Conservation (phyloP, 2,888 invertebrate species). For the Tryphoninae sp. region DNA sequence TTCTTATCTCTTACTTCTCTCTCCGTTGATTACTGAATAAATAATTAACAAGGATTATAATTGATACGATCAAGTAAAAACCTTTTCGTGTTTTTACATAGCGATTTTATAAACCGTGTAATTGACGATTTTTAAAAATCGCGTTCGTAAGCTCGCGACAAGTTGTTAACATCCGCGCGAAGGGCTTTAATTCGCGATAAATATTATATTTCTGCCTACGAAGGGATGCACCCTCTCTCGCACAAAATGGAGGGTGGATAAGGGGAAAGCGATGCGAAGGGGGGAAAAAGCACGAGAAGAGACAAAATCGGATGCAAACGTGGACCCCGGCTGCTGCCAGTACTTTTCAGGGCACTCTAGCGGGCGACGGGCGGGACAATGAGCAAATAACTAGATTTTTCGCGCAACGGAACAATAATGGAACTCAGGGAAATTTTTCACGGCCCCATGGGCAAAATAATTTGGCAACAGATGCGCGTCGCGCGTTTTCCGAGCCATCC, state of each 20-base stretch:
- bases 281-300: slow-evolving; percentile 1
- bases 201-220: slow-evolving; percentile 26
- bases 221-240: slow-evolving; percentile 19
- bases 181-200: slow-evolving; percentile 34
- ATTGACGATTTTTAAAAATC: slow-evolving; percentile 8
- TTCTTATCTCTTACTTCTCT: background rate
- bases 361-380: slow-evolving; percentile 69
- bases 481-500: slow-evolving; percentile 78
- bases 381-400: slow-evolving; percentile 79
- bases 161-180: slow-evolving; percentile 22
- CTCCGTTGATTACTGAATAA: background rate
- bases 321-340: slow-evolving; percentile 37
- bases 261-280: slow-evolving; percentile 1
- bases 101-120: no score
- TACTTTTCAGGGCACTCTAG: slow-evolving; percentile 65
- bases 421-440: slow-evolving; percentile 78
- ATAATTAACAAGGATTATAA: background rate
- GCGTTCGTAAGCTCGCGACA: slow-evolving; percentile 14
- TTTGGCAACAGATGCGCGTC: slow-evolving; percentile 81
- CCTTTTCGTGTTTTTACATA: background rate
- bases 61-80: background rate
- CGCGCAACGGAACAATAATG: slow-evolving; percentile 79
- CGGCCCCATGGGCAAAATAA: slow-evolving; percentile 80
- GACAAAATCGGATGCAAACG: slow-evolving; percentile 54
- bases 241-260: background rate